Evolutionary conservation across 1,140 invertebrate genomes (phyloP), one percentile per base, ranked within the genome.

Genomic region (Chrysoperla carnea): DNA sequence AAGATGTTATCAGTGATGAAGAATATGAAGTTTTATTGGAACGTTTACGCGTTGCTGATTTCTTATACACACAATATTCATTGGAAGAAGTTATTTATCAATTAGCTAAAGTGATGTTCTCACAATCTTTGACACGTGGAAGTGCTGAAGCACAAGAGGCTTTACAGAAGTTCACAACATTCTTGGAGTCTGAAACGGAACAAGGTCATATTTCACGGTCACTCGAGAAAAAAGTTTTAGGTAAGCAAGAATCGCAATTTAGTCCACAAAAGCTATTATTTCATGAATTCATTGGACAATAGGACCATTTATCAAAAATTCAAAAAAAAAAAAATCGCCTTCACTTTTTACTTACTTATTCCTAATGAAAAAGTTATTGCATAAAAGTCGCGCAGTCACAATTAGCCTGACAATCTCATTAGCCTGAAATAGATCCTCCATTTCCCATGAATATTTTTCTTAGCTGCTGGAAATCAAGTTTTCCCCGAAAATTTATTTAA

Each of bases 41-140:
- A 68, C 45, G 66, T 63, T 44, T 79, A 14, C 66, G 70, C 44
- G 66, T 76, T 6, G 75, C 76, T 0, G 77, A 79, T 50, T 72
- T 72, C 29, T 57, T 77, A 7, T 78, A 78, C 59, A 77, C 75
- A 6, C 75, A 81, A 51, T 78, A 78, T 50, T 76, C 76, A 7
- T 57, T 82, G 28, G 77, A 82, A 58, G 78, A 81, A 56, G 73
- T 83, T 1, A 77, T 82, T 40, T 82, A 82, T 55, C 78, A 81
- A 48, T 59, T 82, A 8, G 78, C 77, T 33, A 81, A 80, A 64
- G 74, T 80, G 48, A 78, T 82, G 73, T 82, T 83, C 56, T 67
- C 73, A 0, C 76, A 81, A 52, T 76, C 75, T 2, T 56, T 80
- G 31, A 63, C 70, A 2, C 67, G 69, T 46, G 77, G 76, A 15